Evolutionary conservation across 2,113 vertebrate species (phyloP).

Genomic region (Gavia stellata): DNA sequence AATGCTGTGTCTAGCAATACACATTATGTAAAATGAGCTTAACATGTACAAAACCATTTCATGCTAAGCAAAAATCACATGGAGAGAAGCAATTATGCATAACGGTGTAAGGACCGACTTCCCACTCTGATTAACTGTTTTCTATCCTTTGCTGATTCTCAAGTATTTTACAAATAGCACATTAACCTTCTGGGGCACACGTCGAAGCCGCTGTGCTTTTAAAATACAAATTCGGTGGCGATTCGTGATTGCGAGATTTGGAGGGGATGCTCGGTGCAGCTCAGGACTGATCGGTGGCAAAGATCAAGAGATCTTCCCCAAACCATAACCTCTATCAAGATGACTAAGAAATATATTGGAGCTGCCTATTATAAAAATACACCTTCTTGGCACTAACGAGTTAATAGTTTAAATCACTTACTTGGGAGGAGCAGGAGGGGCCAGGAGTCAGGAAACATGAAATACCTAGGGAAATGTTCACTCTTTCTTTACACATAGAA

Average conservation of each 20-base stretch:
- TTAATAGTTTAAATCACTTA: not conserved
- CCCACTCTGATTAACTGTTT: not conserved
- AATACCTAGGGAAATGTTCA: not conserved
- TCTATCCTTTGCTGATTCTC: not conserved
- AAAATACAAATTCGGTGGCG: accelerated
- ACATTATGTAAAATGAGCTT: not conserved
- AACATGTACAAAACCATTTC: not conserved
- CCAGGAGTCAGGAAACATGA: not conserved
- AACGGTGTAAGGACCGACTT: not conserved
- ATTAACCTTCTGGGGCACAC: not conserved
- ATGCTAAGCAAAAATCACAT: not conserved
- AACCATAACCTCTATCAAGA: not conserved
- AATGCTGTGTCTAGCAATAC: not conserved
- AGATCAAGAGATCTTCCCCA: not conserved
- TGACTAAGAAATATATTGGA: not conserved
- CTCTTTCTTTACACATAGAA: not conserved
- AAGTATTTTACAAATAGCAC: not conserved
- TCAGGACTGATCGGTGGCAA: not conserved
- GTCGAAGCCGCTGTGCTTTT: not conserved
- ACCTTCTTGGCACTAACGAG: not conserved
- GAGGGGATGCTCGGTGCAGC: not conserved
- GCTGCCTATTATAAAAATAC: not conserved
- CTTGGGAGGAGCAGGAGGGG: not conserved
- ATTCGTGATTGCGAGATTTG: not conserved
- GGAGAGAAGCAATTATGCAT: not conserved